These are phyloP conservation scores for Trichomalopsis sarcophagae DNA, from an alignment of 1,140 invertebrate genomes.

Conservation along the genomic window DNA sequence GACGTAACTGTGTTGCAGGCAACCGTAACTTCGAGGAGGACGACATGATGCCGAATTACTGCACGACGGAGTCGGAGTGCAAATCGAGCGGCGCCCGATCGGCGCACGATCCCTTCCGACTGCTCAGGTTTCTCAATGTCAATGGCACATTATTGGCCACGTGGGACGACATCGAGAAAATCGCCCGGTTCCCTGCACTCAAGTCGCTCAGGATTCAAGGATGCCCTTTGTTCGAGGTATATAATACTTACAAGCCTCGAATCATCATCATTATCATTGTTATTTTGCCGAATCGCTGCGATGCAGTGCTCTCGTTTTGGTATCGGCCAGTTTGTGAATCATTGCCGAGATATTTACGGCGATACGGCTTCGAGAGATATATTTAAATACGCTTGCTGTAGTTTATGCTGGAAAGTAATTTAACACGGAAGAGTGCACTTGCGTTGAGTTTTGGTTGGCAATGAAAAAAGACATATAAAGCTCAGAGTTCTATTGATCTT, in stretches of 20 bases:
- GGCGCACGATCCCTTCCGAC: slow-evolving; percentile 79
- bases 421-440: too few species aligned
- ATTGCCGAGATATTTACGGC: too few species aligned
- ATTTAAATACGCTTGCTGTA: too few species aligned
- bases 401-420: too few species aligned
- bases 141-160: slow-evolving; percentile 87
- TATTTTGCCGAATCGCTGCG: not conserved
- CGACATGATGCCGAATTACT: slow-evolving; percentile 60
- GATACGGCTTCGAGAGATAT: too few species aligned
- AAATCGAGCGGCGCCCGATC: slow-evolving; percentile 70
- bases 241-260: not conserved
- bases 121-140: slow-evolving; percentile 87
- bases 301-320: too few species aligned
- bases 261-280: not conserved
- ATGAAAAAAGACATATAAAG: too few species aligned
- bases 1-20: slow-evolving; percentile 6
- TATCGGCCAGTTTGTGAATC: too few species aligned
- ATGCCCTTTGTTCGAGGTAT: slow-evolving; percentile 72
- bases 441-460: too few species aligned
- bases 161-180: slow-evolving; percentile 91
- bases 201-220: slow-evolving; percentile 88
- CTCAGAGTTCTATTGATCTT: too few species aligned
- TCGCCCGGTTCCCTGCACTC: slow-evolving; percentile 88
- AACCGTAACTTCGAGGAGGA: slow-evolving; percentile 62
- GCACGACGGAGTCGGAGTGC: slow-evolving; percentile 72